Base-by-base conservation (phyloP, 2,888 invertebrate genomes). In the Thereva nobilitata region DNA sequence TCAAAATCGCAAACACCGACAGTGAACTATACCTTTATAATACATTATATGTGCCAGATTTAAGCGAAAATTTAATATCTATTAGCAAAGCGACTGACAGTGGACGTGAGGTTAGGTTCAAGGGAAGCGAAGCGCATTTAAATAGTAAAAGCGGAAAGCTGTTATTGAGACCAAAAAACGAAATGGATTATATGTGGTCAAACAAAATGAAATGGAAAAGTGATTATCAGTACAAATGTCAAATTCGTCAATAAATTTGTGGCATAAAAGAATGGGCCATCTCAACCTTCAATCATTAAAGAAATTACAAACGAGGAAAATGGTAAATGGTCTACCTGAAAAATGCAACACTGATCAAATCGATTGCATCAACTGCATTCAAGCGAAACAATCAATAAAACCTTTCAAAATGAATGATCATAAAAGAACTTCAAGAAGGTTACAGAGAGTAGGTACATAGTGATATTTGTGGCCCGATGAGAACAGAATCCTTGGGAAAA, bases 381-480 rank as follows among this genome's bases (percentile, higher is more conserved):
- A 57, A 53, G 42, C 56, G 5, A 67, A 67, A 44, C 63, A 66
- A 23, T 8, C 41, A 42, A 52, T 52, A 23, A 52, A 49, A 12
- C 64, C 64, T 54, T 67, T 67, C 53, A 45, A 57, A 8, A 23
- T 49, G 37, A 38, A 64, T 5, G 54, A 49, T n/a, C 54, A 64
- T 53, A 5, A 7, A 42, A 64, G 50, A 42, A 52, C 68, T 57
- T 10, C 7, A 7, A 5, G n/a, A 45, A 2, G 7, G 10, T 42
- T 68, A n/a, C 64, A 69, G 10, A 35, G 68, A 4, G 54, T n/a
- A n/a, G n/a, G n/a, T 70, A 4, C 67, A 71, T 37, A 55, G 64
- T 8, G 71, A 71, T 50, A 69, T 71, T 42, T 72, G 66, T 47
- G 71, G 70, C 3, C 56, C 49, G 8, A 69, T 57, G 42, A 56